Evolutionary conservation across 1,140 invertebrate genomes (phyloP).

Genomic region (Ridgeia piscesae): DNA sequence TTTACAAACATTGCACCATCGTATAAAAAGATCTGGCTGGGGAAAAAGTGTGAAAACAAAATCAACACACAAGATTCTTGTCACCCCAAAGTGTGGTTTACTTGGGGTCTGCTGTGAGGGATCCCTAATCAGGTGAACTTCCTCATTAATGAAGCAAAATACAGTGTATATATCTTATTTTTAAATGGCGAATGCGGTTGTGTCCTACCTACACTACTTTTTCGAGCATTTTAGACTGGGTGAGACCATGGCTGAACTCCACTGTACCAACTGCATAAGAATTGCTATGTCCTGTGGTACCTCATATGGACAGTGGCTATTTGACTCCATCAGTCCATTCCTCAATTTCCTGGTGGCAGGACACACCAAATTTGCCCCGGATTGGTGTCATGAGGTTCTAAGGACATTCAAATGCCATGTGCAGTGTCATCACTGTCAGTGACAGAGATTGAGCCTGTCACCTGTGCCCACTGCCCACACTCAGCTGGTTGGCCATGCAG

Average conservation of each 20-base stretch:
- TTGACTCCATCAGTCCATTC: constrained; percentile 31
- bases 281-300: constrained; percentile 39
- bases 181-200: constrained; percentile 39
- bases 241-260: constrained; percentile 29
- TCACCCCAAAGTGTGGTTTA: constrained; percentile 21
- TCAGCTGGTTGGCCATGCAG: constrained; percentile 24
- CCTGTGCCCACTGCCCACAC: not conserved
- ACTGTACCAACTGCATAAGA: constrained; percentile 35
- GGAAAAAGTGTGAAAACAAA: not conserved
- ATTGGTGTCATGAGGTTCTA: constrained; percentile 39
- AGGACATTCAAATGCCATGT: constrained; percentile 28
- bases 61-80: not conserved
- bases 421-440: constrained; percentile 13
- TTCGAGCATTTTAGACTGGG: constrained; percentile 31
- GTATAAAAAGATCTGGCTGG: not conserved
- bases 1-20: too few relatives aligned
- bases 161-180: not conserved
- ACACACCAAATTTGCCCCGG: constrained; percentile 36
- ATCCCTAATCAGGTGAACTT: constrained; percentile 35
- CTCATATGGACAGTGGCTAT: constrained; percentile 34
- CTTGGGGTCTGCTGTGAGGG: constrained; percentile 38
- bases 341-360: constrained; percentile 20
- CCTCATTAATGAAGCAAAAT: constrained; percentile 30
- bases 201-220: constrained; percentile 34
- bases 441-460: constrained; percentile 19